Conservation (phyloP, 2,113 vertebrate species). For the Pelecanus crispus region DNA sequence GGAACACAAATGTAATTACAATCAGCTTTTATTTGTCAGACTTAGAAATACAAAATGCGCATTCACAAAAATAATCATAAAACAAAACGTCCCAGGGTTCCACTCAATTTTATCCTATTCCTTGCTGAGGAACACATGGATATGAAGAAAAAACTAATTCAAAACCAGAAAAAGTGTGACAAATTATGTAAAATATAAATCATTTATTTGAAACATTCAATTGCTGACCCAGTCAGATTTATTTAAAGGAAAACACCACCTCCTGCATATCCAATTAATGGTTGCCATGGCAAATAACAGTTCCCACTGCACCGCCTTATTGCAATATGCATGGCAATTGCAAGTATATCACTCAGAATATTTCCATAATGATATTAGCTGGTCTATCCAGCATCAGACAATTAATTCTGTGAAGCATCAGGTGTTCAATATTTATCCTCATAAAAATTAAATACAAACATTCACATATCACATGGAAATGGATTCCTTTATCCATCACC, state of each 20-base stretch:
- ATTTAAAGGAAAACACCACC: constrained; percentile 36
- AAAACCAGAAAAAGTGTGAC: neutral
- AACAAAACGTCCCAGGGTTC: neutral
- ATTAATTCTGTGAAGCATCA: constrained; percentile 28
- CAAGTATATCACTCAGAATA: constrained; percentile 18
- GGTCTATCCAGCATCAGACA: neutral
- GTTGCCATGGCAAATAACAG: constrained; percentile 53
- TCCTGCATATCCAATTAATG: constrained; percentile 48
- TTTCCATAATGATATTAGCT: constrained; percentile 43
- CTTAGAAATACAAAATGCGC: neutral
- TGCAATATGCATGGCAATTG: constrained; percentile 28
- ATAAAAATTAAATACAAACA: constrained; percentile 35
- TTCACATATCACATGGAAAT: neutral
- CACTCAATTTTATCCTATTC: neutral
- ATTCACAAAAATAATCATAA: constrained; percentile 16
- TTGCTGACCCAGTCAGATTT: constrained; percentile 38
- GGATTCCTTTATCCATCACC: neutral
- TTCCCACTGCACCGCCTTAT: neutral
- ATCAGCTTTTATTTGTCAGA: constrained; percentile 37
- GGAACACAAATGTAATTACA: constrained; percentile 19
- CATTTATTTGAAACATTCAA: neutral
- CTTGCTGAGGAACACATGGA: neutral
- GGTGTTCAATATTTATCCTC: constrained; percentile 4
- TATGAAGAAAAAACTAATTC: neutral
- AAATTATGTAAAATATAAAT: neutral